These are phyloP conservation scores for Proisotoma minuta DNA, from an alignment of 2,888 invertebrate species.

Conservation along the genomic window DNA sequence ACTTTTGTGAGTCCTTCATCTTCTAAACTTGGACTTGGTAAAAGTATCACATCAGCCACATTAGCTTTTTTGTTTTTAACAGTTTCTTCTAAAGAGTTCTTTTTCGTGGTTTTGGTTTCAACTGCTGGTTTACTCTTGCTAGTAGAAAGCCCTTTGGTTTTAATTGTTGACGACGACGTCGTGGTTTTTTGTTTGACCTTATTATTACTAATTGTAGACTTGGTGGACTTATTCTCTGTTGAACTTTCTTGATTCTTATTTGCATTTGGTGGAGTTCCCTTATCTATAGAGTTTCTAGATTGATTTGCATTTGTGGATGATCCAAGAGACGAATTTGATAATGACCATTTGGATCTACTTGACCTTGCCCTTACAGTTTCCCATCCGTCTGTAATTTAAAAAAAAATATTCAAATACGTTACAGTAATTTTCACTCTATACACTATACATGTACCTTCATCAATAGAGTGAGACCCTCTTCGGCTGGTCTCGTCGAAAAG, in stretches of 20 bases:
- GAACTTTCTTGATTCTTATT: not conserved
- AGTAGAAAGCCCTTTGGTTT: not conserved
- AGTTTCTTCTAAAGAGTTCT: not conserved
- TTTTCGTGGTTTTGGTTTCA: not conserved
- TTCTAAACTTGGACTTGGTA: slow-evolving; percentile 15
- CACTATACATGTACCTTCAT: not conserved
- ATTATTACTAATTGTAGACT: not conserved
- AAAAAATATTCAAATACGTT: too few species aligned
- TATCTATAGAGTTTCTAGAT: slow-evolving; percentile 19
- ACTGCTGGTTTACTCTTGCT: slow-evolving; percentile 10
- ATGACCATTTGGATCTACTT: slow-evolving; percentile 43
- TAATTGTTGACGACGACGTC: too few species aligned
- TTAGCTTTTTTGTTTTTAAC: not conserved
- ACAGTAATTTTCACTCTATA: too few species aligned
- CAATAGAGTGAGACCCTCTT: slow-evolving; percentile 19
- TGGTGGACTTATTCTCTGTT: not conserved
- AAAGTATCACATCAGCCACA: slow-evolving; percentile 14
- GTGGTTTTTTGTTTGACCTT: not conserved
- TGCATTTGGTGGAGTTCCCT: not conserved
- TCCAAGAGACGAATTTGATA: slow-evolving; percentile 34
- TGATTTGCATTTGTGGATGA: slow-evolving; percentile 14
- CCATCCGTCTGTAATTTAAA: slow-evolving; percentile 43
- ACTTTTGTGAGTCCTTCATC: slow-evolving; percentile 4
- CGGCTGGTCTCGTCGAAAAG: slow-evolving; percentile 30
- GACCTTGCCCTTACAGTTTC: slow-evolving; percentile 42